Conservation (phyloP, 2,113 vertebrate species). For the Crotophaga sulcirostris region DNA sequence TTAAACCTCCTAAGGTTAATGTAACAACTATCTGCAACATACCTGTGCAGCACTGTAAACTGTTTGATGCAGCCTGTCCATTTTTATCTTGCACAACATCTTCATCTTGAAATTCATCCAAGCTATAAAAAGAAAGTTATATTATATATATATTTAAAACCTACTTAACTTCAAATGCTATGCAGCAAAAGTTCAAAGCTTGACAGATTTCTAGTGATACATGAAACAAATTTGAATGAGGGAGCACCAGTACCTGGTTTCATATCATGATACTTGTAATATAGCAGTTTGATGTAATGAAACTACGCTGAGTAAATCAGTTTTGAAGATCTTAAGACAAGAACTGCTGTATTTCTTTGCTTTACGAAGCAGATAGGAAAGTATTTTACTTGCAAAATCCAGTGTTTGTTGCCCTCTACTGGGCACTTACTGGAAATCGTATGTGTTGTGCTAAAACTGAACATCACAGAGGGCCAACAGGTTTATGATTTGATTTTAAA, state of each 20-base stretch:
- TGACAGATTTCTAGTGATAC: not conserved
- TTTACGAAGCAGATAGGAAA: not conserved
- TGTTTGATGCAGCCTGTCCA: not conserved
- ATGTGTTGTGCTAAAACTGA: not conserved
- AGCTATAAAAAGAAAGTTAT: slow-evolving; percentile 41
- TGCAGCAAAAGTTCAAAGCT: not conserved
- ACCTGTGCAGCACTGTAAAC: slow-evolving; percentile 16
- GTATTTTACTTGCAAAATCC: not conserved
- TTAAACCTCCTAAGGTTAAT: not conserved
- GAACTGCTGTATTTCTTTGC: not conserved
- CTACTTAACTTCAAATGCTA: not conserved
- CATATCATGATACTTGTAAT: not conserved
- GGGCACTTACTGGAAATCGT: not conserved
- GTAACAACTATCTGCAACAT: not conserved
- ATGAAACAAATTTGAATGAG: not conserved
- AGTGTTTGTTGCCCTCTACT: slow-evolving; percentile 21
- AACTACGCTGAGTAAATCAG: not conserved
- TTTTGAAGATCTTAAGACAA: not conserved
- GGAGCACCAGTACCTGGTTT: not conserved
- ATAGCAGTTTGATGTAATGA: not conserved
- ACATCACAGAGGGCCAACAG: not conserved
- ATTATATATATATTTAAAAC: not conserved
- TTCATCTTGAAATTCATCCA: not conserved
- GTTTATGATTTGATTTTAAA: not conserved
- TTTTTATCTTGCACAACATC: not conserved